Conservation (phyloP, 1,140 invertebrate species). For the Aphis craccivora region DNA sequence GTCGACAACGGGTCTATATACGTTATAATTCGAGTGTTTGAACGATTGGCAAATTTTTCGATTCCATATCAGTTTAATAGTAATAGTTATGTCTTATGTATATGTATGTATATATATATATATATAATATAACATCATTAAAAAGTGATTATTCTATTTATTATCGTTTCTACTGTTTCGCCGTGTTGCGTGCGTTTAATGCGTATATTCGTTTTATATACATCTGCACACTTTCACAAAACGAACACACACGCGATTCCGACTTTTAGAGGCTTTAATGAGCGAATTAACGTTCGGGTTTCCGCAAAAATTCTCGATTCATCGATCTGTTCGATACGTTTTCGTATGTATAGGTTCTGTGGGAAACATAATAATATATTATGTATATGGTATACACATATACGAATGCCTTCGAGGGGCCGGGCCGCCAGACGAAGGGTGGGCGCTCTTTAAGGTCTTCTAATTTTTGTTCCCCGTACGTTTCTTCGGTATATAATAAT, state of each 20-base stretch:
- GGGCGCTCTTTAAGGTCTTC: constrained; percentile 27
- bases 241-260: background rate
- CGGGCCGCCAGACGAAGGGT: background rate
- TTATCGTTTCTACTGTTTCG: background rate
- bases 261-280: background rate
- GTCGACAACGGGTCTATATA: background rate
- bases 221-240: background rate
- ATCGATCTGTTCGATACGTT: background rate
- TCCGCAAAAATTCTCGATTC: background rate
- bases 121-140: background rate
- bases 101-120: background rate
- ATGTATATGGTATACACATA: background rate
- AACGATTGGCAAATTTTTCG: background rate
- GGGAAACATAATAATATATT: background rate
- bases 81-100: background rate
- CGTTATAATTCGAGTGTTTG: background rate
- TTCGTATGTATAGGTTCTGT: background rate
- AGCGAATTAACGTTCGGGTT: background rate
- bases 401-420: background rate
- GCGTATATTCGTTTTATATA: background rate
- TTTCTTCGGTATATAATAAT: background rate
- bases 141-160: background rate
- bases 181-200: background rate
- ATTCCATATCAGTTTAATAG: background rate
- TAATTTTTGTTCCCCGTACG: background rate